Base-by-base conservation (phyloP, 2,888 invertebrate genomes). In the Drosophila birchii region DNA sequence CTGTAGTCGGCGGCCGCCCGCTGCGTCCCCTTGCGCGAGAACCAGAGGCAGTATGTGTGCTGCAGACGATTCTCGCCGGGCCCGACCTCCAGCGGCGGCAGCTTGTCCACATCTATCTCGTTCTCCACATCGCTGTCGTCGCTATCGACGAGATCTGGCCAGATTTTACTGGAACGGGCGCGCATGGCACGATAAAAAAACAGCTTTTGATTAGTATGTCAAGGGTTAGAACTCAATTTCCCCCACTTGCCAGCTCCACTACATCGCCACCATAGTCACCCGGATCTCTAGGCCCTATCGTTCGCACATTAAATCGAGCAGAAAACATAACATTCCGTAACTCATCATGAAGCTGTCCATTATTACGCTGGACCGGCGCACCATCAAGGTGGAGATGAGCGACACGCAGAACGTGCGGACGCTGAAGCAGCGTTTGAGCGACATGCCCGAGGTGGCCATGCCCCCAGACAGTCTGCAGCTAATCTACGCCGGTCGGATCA, bases 41-140 rank as follows among this genome's bases (percentile, higher is more conserved):
- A 98, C 98, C 98, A 99, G 92, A 98, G 94, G 93, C 97, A 97
- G 93, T 98, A 99, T 79, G 96, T 95, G 93, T 97, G 97, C 93
- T 99, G 98, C 88, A 99, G 94, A 92, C 96, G 96, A 93, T 99
- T 98, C 93, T 98, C 98, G 80, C 96, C 95, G 76, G 96, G 95
- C 70, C 95, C 96, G 91, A 97, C 96, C 90, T 95, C 95, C 84
- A 96, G 92, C 16, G 95, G 95, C 72, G 95, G 94, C 93, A 94
- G 89, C 89, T 94, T 94, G 76, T 93, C 92, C 53, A 92, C 91
- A 76, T 93, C 93, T 80, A 94, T 93, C 76, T 94, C 93, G 76
- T 95, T 94, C 78, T 95, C 95, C 78, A 95, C 94, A 61, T 94
- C 95, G 91, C 94, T 95, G 78, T 94, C 94, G 86, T 95, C 95